These are phyloP conservation scores for Leptogaster cylindrica DNA, from an alignment of 2,888 invertebrate species.

Conservation along the genomic window DNA sequence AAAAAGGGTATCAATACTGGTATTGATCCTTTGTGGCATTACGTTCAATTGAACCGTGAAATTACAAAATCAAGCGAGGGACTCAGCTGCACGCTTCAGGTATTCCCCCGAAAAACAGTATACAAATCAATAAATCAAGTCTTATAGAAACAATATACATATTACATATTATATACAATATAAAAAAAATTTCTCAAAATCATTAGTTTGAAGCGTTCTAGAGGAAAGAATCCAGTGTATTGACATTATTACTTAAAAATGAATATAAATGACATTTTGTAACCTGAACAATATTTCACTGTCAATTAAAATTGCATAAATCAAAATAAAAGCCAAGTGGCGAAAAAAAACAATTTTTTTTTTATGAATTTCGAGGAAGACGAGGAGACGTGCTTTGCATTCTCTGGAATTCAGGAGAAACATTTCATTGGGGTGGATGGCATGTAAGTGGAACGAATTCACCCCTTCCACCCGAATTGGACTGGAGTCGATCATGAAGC, in stretches of 20 bases:
- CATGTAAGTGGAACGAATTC: neutral
- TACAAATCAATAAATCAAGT: conserved; percentile 37
- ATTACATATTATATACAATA: too few relatives aligned
- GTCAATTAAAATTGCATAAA: conserved; percentile 48
- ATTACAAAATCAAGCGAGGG: conserved; percentile 12
- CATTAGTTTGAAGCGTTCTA: conserved; percentile 10
- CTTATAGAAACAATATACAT: too few relatives aligned
- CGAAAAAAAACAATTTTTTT: too few relatives aligned
- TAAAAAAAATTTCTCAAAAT: too few relatives aligned
- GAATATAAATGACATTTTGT: conserved; percentile 48
- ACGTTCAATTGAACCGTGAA: conserved; percentile 26
- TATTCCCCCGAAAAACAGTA: conserved; percentile 5
- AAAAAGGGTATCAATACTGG: too few relatives aligned
- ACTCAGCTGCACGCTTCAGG: conserved; percentile 26
- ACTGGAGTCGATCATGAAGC: conserved; percentile 26
- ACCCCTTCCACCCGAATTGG: too few relatives aligned
- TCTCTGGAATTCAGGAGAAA: neutral
- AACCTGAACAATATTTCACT: conserved; percentile 48
- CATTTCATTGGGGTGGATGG: neutral
- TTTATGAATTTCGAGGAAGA: neutral
- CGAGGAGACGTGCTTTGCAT: conserved; percentile 9
- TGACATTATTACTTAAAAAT: conserved; percentile 47
- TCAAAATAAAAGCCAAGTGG: conserved; percentile 42
- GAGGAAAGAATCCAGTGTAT: conserved; percentile 20
- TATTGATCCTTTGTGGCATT: conserved; percentile 24